These are phyloP conservation scores for Neoscelio sp. DNA, from an alignment of 2,888 invertebrate species.

Conservation along the genomic window DNA sequence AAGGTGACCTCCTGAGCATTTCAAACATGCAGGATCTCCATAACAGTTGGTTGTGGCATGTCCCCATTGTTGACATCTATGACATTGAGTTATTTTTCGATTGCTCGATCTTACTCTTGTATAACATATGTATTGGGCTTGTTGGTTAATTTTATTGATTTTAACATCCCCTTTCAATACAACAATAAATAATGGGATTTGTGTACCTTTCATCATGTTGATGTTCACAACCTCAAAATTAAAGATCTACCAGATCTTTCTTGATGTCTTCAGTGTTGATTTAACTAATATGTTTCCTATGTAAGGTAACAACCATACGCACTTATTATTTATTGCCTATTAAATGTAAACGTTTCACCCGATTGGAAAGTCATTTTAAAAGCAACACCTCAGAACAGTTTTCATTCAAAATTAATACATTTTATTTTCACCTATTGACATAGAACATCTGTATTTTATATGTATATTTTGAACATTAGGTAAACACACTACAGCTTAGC, in stretches of 20 bases:
- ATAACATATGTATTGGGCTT: slow-evolving; percentile 25
- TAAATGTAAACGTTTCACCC: too few relatives aligned
- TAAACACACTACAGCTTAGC: too few relatives aligned
- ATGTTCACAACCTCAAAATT: slow-evolving; percentile 17
- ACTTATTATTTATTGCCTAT: too few relatives aligned
- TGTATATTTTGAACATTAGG: too few relatives aligned
- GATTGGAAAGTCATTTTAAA: too few relatives aligned
- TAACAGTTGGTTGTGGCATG: slow-evolving; percentile 72
- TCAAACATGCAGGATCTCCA: slow-evolving; percentile 70
- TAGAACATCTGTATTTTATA: too few relatives aligned
- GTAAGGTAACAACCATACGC: too few relatives aligned
- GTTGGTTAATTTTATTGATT: slow-evolving; percentile 38
- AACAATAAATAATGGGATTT: slow-evolving; percentile 47
- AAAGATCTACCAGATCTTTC: slow-evolving; percentile 9
- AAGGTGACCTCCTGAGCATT: slow-evolving; percentile 70
- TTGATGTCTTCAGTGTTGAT: slow-evolving; percentile 10
- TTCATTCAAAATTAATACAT: too few relatives aligned
- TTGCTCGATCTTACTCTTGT: slow-evolving; percentile 69
- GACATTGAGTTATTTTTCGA: slow-evolving; percentile 71
- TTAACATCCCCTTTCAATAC: slow-evolving; percentile 35
- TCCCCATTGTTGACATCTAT: slow-evolving; percentile 74
- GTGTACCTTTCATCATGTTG: slow-evolving; percentile 58
- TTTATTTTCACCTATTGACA: too few relatives aligned
- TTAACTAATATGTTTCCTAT: too few relatives aligned
- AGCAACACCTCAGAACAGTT: too few relatives aligned